phyloP scores from a whole-genome alignment of 2,888 invertebrate genomes.

The Ischnura elegans region DNA sequence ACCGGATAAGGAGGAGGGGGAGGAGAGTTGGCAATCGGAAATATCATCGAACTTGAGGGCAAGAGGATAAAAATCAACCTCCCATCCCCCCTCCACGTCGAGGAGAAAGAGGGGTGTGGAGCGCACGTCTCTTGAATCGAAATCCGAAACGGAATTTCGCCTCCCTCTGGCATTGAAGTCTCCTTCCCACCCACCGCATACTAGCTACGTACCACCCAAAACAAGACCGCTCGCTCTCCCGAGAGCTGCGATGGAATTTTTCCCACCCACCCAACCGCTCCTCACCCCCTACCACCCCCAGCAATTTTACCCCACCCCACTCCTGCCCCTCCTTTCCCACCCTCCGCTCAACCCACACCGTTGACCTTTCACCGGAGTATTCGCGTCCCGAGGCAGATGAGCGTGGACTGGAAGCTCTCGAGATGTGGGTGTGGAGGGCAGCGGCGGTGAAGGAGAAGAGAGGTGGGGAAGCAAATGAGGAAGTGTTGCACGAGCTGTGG shows the following conservation, averaged over 20 bases:
- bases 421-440: no score
- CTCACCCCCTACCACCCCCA: neutral
- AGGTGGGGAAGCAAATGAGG: no score
- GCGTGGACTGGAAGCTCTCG: no score
- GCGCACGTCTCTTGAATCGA: conserved; percentile 26
- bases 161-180: neutral
- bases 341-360: neutral
- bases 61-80: conserved; percentile 16
- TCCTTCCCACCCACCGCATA: neutral
- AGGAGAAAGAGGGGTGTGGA: no score
- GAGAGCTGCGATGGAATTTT: neutral
- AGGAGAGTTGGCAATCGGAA: neutral
- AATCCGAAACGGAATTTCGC: conserved; percentile 34
- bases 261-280: neutral
- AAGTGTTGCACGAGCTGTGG: no score
- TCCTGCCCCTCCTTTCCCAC: neutral
- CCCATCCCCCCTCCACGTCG: neutral
- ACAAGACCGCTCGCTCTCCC: neutral
- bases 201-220: neutral
- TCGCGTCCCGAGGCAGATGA: neutral
- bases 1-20: neutral
- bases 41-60: conserved; percentile 3
- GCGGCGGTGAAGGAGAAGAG: no score
- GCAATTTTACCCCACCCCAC: neutral
- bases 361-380: neutral